phyloP scores from a whole-genome alignment of 2,113 vertebrate genomes.

The Ploceus nigricollis region DNA sequence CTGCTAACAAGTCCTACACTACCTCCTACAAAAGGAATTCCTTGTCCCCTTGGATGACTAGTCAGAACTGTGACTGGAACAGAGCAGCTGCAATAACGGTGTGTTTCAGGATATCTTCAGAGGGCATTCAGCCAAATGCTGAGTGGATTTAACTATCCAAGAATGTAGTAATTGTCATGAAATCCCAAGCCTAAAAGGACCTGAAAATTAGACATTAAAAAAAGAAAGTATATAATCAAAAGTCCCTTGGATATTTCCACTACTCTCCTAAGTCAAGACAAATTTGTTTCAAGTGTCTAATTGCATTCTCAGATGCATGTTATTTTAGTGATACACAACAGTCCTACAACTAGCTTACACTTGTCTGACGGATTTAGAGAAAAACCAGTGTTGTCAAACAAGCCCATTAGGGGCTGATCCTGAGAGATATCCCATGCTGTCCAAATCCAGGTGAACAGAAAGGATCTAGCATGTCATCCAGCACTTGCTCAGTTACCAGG shows the following conservation, averaged over 20 bases:
- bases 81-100: constrained; percentile 43
- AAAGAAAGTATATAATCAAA: neutral
- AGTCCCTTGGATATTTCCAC: neutral
- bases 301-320: neutral
- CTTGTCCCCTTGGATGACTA: constrained; percentile 42
- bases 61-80: constrained; percentile 58
- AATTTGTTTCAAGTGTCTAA: constrained; percentile 31
- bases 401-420: neutral
- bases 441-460: neutral
- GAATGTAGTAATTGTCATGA: constrained; percentile 33
- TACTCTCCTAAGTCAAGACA: neutral
- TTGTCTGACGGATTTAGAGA: neutral
- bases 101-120: constrained; percentile 37
- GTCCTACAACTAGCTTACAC: neutral
- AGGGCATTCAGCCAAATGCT: constrained; percentile 49
- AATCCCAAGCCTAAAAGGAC: constrained; percentile 16
- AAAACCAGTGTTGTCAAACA: neutral
- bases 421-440: neutral
- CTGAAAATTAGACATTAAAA: neutral
- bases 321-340: neutral
- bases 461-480: neutral
- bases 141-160: constrained; percentile 21
- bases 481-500: neutral
- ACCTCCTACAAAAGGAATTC: constrained; percentile 51
- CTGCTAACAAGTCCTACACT: constrained; percentile 48